Base-by-base conservation (phyloP, 53 echinoderm and acorn worm genomes). In the Echinometra lucunter region DNA sequence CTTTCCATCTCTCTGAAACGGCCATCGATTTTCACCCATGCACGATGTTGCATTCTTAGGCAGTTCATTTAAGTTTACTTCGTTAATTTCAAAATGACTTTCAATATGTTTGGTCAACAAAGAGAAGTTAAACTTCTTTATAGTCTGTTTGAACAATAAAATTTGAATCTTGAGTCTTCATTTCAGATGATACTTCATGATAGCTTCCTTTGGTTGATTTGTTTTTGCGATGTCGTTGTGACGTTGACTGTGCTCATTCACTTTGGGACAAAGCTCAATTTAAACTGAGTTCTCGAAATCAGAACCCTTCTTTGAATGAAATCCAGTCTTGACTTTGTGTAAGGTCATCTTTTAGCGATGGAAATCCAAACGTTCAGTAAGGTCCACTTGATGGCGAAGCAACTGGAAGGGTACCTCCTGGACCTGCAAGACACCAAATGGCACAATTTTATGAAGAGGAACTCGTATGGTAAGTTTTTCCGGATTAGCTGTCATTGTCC, bases 361-460 rank as follows among this genome's bases (percentile, higher is more conserved):
- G 91, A 91, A 23, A 28, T 45, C 37, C 42, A 67, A 15, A 44
- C 0, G 17, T 38, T 23, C 37, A 91, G 70, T 25, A 58, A 44
- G 1, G 91, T 91, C 27, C 91, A 67, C 45, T 17, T 91, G 45
- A 91, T 91, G 91, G 91, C 91, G 13, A 72, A 66, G 49, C 69
- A 91, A 47, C 70, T 91, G n/a, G 91, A 91, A 23, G 60, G 66
- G 9, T 91, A 91, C 37, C 70, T 91, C 40, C 45, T 66, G 25
- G 91, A 91, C 13, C 66, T 69, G 6, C 91, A 67, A 66, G 91
- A 91, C 45, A 27, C 27, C 66, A 67, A 70, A 27, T 1, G 69
- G 45, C 40, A 44, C 19, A 10, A 91, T 10, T 69, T n/a, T 44
- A 17, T 91, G 10, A 44, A 70, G 69, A 66, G 42, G 66, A 91